Percentiles rank a stretch among this genome's conserved stretches.
These are phyloP conservation scores for Sigmodon hispidus DNA, from an alignment of 2,113 vertebrate species.

Conservation along the genomic window DNA sequence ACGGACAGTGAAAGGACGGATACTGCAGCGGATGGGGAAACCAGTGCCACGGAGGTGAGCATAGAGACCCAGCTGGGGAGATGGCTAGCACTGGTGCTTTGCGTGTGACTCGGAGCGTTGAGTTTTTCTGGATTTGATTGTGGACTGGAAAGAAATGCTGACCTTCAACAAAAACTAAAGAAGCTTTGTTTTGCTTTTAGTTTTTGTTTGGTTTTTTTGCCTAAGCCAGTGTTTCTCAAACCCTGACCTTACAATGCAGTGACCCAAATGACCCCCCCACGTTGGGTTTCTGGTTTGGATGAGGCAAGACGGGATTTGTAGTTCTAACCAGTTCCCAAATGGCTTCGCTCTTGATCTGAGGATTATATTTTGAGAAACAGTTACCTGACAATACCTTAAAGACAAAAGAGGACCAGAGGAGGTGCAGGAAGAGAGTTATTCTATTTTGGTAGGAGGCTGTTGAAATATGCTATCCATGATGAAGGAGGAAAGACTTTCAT, in stretches of 20 bases:
- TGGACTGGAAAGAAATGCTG: neutral
- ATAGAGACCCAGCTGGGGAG: neutral
- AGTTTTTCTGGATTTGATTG: neutral
- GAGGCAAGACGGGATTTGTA: neutral
- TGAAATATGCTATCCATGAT: neutral
- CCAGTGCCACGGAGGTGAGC: constrained; percentile 97
- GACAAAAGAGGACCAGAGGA: too few species aligned
- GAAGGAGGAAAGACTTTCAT: neutral
- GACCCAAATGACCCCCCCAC: too few species aligned
- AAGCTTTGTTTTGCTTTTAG: too few species aligned
- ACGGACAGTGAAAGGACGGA: constrained; percentile 98
- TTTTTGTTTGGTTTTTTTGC: neutral
- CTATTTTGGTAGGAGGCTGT: neutral
- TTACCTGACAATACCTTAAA: neutral
- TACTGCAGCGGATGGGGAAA: constrained; percentile 94
- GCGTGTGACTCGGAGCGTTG: neutral
- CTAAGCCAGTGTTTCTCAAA: neutral
- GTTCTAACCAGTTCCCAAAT: neutral
- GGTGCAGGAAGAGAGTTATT: neutral
- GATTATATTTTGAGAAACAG: neutral
- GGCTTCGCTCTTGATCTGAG: neutral
- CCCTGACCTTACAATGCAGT: neutral
- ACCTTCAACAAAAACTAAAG: neutral
- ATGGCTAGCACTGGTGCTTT: neutral
- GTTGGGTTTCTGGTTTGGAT: neutral